phyloP scores from a whole-genome alignment of 2,888 invertebrate genomes.

The Taenaris catops region DNA sequence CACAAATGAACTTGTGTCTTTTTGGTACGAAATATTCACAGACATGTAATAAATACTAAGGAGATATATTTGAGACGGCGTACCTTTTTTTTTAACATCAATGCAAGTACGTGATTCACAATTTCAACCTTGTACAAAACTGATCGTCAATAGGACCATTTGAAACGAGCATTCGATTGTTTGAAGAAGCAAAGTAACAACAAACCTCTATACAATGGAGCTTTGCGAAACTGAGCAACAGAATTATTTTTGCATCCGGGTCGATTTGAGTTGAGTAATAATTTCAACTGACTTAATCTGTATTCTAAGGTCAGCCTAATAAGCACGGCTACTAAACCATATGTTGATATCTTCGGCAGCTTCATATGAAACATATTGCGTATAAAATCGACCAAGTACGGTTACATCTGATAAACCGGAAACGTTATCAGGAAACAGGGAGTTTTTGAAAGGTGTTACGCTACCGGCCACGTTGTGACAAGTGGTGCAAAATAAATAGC shows the following conservation, averaged over 20 bases:
- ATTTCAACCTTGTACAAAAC: too few relatives aligned
- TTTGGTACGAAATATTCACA: too few relatives aligned
- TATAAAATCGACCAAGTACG: constrained; percentile 15
- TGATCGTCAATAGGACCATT: too few relatives aligned
- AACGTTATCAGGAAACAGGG: constrained; percentile 44
- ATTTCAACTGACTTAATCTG: constrained; percentile 15
- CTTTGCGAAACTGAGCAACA: constrained; percentile 10
- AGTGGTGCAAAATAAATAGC: constrained; percentile 7
- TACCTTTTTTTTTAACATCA: too few relatives aligned
- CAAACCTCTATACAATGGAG: constrained; percentile 2
- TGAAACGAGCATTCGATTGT: too few relatives aligned
- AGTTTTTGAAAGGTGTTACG: constrained; percentile 57
- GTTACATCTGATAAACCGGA: constrained; percentile 42
- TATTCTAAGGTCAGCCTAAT: constrained; percentile 17
- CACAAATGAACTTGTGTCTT: too few relatives aligned
- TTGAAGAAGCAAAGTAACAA: constrained; percentile 3
- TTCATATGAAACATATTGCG: constrained; percentile 15
- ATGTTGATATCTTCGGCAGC: too few relatives aligned
- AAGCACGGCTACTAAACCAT: constrained; percentile 13
- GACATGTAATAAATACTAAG: too few relatives aligned
- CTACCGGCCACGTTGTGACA: constrained; percentile 16
- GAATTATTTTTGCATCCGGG: constrained; percentile 20
- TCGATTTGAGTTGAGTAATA: constrained; percentile 28
- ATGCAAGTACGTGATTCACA: too few relatives aligned
- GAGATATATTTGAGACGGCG: too few relatives aligned